Evolutionary conservation across 1,140 invertebrate species (phyloP), one percentile per base, ranked within the genome.

Genomic region (Psix sp.): DNA sequence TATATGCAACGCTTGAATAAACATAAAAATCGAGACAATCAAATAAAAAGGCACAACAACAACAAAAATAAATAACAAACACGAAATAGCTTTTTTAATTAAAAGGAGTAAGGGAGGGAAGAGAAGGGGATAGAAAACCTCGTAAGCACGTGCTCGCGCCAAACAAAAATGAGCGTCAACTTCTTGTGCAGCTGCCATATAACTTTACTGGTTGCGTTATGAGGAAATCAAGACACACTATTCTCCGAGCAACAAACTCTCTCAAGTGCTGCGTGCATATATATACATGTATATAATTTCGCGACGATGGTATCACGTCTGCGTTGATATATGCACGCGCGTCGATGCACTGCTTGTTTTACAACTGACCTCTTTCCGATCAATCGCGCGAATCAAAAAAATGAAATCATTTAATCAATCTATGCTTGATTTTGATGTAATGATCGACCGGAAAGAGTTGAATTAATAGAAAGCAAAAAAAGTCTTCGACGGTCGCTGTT

Each of bases 81-180:
- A 26, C 18, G 1, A 11, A 38, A 48, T 40, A 46, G n/a, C n/a
- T n/a, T n/a, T n/a, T n/a, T n/a, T n/a, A n/a, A n/a, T n/a, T n/a
- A n/a, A n/a, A n/a, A n/a, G n/a, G n/a, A n/a, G n/a, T n/a, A n/a
- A n/a, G n/a, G n/a, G n/a, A n/a, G n/a, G n/a, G n/a, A n/a, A n/a
- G 35, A 20, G 29, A 14, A 43, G 42, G 42, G 29, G 5, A 6
- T 42, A 40, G 6, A 18, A 56, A 29, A 38, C 21, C 5, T 45
- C 17, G 35, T 48, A 46, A 66, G 65, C 63, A 65, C 78, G 79
- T 76, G 77, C 67, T 78, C 83, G 84, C 82, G 90, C 91, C 93
- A 93, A 93, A 93, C 93, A 93, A 94, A 94, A 94, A 94, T 94
- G 93, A 95, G 92, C 94, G 94, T 95, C 94, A 95, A 95, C 94